Conservation (phyloP, 2,888 invertebrate genomes). For the Rutpela maculata region DNA sequence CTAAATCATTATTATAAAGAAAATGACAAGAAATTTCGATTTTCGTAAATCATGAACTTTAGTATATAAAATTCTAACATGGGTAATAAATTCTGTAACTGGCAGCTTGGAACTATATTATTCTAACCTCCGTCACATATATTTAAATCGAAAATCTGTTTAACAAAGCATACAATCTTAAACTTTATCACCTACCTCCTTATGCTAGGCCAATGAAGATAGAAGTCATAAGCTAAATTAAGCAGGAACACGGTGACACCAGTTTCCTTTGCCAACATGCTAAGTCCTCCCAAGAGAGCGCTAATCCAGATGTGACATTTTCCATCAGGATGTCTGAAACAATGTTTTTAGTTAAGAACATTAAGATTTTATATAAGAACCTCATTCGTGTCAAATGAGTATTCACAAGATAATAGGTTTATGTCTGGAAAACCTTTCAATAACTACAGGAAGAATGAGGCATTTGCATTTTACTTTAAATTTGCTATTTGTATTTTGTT, state of each 20-base stretch:
- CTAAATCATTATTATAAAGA: no score
- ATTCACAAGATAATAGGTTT: neutral
- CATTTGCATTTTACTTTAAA: no score
- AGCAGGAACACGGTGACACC: constrained; percentile 88
- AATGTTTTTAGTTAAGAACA: constrained; percentile 37
- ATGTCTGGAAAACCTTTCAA: neutral
- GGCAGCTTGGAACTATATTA: no score
- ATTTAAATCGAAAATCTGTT: neutral
- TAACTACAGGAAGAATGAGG: no score
- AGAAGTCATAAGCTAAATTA: constrained; percentile 86
- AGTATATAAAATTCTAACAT: no score
- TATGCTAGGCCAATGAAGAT: constrained; percentile 82
- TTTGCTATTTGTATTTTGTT: no score
- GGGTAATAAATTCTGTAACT: no score
- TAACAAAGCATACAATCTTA: constrained; percentile 3
- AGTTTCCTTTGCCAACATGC: constrained; percentile 92
- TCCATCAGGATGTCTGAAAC: constrained; percentile 71
- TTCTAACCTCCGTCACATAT: neutral
- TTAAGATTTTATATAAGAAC: neutral
- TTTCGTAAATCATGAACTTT: no score
- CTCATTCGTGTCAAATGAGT: neutral
- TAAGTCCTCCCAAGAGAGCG: constrained; percentile 82
- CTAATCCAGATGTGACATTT: constrained; percentile 80
- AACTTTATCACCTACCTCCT: constrained; percentile 66
- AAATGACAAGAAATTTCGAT: no score